Conservation (phyloP, 1,140 invertebrate species). For the Temnothorax longispinosus region DNA sequence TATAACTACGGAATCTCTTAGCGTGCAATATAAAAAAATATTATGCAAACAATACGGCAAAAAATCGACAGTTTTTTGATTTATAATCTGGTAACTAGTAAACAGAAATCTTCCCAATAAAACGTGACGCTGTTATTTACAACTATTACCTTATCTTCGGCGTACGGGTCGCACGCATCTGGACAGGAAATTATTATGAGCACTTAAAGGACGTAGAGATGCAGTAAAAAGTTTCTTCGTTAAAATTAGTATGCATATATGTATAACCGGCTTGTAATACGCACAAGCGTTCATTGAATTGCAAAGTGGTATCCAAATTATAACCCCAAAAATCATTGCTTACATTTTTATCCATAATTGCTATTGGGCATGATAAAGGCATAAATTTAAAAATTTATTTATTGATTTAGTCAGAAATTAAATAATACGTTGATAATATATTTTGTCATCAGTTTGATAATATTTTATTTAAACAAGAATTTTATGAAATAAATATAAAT, state of each 20-base stretch:
- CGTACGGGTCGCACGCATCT: not conserved
- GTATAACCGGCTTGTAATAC: constrained; percentile 18
- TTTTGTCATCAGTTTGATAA: not conserved
- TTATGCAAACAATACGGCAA: constrained; percentile 38
- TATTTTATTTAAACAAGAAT: not conserved
- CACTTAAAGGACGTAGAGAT: constrained; percentile 36
- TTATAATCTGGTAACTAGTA: constrained; percentile 47
- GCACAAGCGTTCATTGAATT: constrained; percentile 31
- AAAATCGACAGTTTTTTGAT: constrained; percentile 39
- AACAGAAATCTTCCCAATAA: constrained; percentile 62
- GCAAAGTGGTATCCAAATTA: constrained; percentile 26
- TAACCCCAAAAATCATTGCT: constrained; percentile 19
- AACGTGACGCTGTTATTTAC: constrained; percentile 66
- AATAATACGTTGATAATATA: not conserved
- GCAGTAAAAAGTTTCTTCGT: constrained; percentile 30
- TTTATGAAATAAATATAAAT: not conserved
- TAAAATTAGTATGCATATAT: constrained; percentile 31
- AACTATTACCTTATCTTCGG: constrained; percentile 46
- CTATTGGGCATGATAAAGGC: not conserved
- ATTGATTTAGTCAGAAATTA: not conserved
- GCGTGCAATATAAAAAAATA: not conserved
- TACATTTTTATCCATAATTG: not conserved
- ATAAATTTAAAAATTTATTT: constrained; percentile 4
- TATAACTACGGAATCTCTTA: too few relatives aligned
- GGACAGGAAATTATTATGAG: constrained; percentile 51